A percentile compares a stretch with the other conserved stretches of the same genome.
Conservation (phyloP, 2,888 invertebrate genomes). For the Branchipolynoe longqiensis region DNA sequence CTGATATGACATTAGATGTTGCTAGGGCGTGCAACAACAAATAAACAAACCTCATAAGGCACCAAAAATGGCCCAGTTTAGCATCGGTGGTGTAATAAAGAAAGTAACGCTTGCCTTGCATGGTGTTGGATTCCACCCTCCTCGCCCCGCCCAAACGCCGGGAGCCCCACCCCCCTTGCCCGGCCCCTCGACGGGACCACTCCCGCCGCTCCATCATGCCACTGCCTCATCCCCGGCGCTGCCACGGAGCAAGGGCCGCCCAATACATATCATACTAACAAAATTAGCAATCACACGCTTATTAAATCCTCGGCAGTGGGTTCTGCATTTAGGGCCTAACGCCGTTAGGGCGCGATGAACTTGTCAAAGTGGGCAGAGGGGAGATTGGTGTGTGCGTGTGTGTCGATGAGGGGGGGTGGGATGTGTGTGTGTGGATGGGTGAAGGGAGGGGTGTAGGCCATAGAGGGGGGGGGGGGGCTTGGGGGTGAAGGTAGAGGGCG, state of each 20-base stretch:
- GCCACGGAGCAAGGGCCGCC: not conserved
- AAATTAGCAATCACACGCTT: constrained; percentile 49
- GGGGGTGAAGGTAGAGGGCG: too few relatives aligned
- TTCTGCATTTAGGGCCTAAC: constrained; percentile 47
- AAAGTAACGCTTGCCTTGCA: too few relatives aligned
- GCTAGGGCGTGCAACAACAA: too few relatives aligned
- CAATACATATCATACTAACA: constrained; percentile 54
- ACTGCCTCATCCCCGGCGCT: not conserved
- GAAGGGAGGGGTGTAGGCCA: too few relatives aligned
- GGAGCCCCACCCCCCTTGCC: not conserved
- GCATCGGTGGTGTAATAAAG: too few relatives aligned
- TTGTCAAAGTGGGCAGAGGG: constrained; percentile 41
- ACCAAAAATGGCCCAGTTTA: too few relatives aligned
- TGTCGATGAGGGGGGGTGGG: too few relatives aligned
- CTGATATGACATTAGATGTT: too few relatives aligned
- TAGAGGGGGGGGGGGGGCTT: too few relatives aligned
- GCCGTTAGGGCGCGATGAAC: constrained; percentile 32
- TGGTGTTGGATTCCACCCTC: too few relatives aligned
- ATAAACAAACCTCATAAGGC: too few relatives aligned
- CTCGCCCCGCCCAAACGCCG: not conserved
- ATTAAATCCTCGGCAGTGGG: constrained; percentile 52
- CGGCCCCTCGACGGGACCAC: not conserved
- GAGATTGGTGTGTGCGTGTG: not conserved
- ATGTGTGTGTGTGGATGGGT: too few relatives aligned
- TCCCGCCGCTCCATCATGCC: not conserved